A percentile compares a stretch with the other conserved stretches of the same genome.
These are phyloP conservation scores for Geodia barretti DNA, from an alignment of 37 sponge, comb jelly and placozoan genomes.

Conservation along the genomic window DNA sequence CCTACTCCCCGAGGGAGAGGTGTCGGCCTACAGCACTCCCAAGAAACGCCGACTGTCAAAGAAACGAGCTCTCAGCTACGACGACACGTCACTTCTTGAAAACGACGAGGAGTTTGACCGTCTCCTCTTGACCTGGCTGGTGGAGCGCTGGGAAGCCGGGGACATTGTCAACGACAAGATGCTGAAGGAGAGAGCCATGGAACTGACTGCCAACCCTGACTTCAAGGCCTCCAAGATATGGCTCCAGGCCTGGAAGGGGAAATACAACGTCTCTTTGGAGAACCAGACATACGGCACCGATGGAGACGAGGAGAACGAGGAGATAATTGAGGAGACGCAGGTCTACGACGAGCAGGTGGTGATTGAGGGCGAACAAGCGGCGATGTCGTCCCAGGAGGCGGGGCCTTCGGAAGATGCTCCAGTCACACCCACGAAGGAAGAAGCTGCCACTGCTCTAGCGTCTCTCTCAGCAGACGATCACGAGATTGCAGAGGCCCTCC, in stretches of 20 bases:
- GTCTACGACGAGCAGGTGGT: conserved; percentile 55
- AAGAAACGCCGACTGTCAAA: conserved; percentile 35
- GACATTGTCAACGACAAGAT: conserved; percentile 54
- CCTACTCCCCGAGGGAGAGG: conserved; percentile 73
- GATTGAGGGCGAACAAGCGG: conserved; percentile 28
- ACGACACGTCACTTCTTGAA: conserved; percentile 40
- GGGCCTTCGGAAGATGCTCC: background rate
- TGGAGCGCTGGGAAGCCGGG: conserved; percentile 67
- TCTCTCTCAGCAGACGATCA: conserved; percentile 74
- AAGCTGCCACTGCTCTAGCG: conserved; percentile 72
- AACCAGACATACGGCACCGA: conserved; percentile 66
- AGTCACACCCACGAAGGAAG: conserved; percentile 68
- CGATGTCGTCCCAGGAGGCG: background rate
- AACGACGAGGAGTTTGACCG: conserved; percentile 78
- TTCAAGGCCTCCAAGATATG: conserved; percentile 69
- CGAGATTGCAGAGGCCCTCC: conserved; percentile 71
- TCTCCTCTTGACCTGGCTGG: conserved; percentile 70
- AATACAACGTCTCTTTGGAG: conserved; percentile 76
- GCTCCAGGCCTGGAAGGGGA: conserved; percentile 59
- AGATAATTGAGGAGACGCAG: conserved; percentile 61
- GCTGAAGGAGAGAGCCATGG: conserved; percentile 68
- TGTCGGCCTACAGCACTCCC: conserved; percentile 44
- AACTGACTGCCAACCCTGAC: conserved; percentile 54
- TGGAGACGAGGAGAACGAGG: conserved; percentile 58
- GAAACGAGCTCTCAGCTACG: conserved; percentile 27